Percentiles rank a stretch among this genome's conserved stretches.
These are phyloP conservation scores for Himalopsyche tibetana DNA, from an alignment of 2,888 invertebrate species.

Conservation along the genomic window DNA sequence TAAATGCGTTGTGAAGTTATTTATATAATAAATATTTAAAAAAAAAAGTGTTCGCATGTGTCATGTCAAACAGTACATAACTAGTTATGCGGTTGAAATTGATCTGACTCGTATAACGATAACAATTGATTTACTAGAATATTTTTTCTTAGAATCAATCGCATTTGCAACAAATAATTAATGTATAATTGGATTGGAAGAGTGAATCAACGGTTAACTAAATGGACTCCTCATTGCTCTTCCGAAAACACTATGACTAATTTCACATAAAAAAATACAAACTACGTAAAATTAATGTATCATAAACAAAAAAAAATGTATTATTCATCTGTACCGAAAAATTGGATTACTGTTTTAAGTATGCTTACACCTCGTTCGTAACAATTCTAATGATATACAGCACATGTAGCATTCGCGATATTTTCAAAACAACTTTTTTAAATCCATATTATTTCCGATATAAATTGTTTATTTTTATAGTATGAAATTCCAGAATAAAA, in stretches of 20 bases:
- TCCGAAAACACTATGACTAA: conserved; percentile 1
- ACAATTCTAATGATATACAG: no score
- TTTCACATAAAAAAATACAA: background rate
- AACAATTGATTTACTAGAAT: background rate
- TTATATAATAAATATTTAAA: background rate
- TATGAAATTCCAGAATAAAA: no score
- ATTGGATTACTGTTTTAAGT: no score
- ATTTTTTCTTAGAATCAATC: background rate
- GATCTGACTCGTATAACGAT: background rate
- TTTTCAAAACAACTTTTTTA: no score
- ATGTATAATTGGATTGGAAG: background rate
- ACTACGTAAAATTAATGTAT: no score
- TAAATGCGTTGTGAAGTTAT: background rate
- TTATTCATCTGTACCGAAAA: no score
- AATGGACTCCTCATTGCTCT: background rate
- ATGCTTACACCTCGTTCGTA: no score
- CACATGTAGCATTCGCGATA: no score
- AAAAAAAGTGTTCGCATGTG: background rate
- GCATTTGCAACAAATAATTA: background rate
- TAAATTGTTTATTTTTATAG: no score
- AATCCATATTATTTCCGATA: no score
- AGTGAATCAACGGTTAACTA: background rate
- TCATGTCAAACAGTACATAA: background rate
- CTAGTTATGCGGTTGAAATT: background rate
- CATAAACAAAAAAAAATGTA: no score